Evolutionary conservation across 2,888 invertebrate genomes (phyloP).

Genomic region (Lasius fuliginosus): DNA sequence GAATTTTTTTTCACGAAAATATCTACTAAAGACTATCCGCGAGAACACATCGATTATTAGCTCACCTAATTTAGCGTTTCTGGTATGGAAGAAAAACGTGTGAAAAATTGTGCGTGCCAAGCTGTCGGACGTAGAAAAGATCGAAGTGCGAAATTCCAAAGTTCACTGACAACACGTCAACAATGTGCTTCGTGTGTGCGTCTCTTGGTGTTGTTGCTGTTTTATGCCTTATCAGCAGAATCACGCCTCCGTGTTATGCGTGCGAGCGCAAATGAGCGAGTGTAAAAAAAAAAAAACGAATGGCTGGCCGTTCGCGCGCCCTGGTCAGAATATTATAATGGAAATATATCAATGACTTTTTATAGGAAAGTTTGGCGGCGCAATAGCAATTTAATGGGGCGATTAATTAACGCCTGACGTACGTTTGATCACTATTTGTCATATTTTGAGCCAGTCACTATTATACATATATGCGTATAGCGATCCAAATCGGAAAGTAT

Average conservation of each 20-base stretch:
- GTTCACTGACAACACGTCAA: constrained; percentile 26
- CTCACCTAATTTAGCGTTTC: constrained; percentile 16
- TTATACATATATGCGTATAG: too few species aligned
- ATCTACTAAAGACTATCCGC: not conserved
- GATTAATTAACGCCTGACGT: too few species aligned
- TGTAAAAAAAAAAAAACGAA: not conserved
- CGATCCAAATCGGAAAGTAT: too few species aligned
- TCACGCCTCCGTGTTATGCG: constrained; percentile 12
- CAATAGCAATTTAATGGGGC: too few species aligned
- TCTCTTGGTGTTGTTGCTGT: not conserved
- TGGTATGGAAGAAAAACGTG: not conserved
- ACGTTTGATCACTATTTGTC: too few species aligned
- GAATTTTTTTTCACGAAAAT: not conserved
- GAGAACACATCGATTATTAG: not conserved
- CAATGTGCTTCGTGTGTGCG: constrained; percentile 8
- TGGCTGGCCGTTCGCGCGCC: not conserved
- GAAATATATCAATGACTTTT: not conserved
- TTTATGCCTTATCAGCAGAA: not conserved
- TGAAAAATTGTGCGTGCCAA: not conserved
- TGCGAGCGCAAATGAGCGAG: not conserved
- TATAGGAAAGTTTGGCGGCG: too few species aligned
- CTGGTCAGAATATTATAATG: not conserved
- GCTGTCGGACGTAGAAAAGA: not conserved
- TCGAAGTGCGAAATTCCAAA: constrained; percentile 48
- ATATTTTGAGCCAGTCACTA: too few species aligned